Evolutionary conservation across 2,888 invertebrate genomes (phyloP).

Genomic region (Priocnemis perturbator): DNA sequence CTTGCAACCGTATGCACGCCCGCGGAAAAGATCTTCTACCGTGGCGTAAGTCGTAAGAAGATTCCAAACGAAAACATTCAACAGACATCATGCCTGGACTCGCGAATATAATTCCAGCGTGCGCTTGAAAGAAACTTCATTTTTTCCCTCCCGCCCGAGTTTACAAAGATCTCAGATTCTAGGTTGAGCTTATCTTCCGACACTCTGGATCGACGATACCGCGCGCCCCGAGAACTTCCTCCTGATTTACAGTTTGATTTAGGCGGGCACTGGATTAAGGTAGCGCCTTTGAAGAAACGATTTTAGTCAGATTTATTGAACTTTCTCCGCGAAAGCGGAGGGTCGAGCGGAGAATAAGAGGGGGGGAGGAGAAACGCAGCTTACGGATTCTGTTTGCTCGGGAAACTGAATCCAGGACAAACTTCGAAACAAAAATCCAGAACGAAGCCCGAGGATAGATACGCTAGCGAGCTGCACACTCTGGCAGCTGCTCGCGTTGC

Average conservation of each 20-base stretch:
- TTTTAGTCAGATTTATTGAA: constrained; percentile 48
- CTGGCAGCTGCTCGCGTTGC: neutral
- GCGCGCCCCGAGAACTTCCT: constrained; percentile 16
- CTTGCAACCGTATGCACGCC: too few species aligned
- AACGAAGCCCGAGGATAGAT: neutral
- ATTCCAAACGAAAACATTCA: too few species aligned
- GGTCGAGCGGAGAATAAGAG: constrained; percentile 2
- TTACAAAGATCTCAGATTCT: constrained; percentile 38
- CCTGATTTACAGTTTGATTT: constrained; percentile 50
- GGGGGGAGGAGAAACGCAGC: constrained; percentile 1
- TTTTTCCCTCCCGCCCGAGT: constrained; percentile 2
- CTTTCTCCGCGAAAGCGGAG: constrained; percentile 11
- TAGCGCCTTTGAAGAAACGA: constrained; percentile 39
- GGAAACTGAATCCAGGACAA: constrained; percentile 12
- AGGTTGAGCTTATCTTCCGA: constrained; percentile 42
- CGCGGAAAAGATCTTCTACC: too few species aligned
- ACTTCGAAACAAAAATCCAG: constrained; percentile 10
- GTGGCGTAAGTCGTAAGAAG: too few species aligned
- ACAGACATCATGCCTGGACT: too few species aligned
- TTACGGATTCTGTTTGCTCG: neutral
- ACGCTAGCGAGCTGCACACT: neutral
- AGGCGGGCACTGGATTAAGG: constrained; percentile 46
- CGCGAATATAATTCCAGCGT: too few species aligned
- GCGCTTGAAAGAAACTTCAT: neutral
- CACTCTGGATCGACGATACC: constrained; percentile 8